A percentile compares a stretch with the other conserved stretches of the same genome.
phyloP scores from a whole-genome alignment of 2,888 invertebrate genomes.

The Dasypolia templi region DNA sequence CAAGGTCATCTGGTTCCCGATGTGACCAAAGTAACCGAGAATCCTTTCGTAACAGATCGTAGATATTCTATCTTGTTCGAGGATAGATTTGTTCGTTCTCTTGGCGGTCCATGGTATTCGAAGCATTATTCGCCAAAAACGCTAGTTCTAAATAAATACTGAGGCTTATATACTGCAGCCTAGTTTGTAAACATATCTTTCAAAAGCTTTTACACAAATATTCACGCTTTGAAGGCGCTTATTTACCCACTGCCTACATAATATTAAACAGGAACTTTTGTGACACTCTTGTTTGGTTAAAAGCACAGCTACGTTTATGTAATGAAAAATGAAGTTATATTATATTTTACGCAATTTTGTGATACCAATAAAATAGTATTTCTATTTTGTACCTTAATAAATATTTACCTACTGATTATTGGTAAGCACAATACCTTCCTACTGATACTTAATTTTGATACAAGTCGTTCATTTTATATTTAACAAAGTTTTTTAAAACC shows the following conservation, averaged over 20 bases:
- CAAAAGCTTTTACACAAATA: constrained; percentile 31
- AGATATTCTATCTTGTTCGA: no score
- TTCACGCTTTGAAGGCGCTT: constrained; percentile 14
- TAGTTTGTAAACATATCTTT: background rate
- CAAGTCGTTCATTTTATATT: background rate
- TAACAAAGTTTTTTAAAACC: background rate
- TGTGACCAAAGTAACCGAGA: no score
- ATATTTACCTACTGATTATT: background rate
- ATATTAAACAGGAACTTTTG: constrained; percentile 11
- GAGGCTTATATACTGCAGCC: background rate
- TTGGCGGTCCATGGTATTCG: no score
- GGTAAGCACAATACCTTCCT: background rate
- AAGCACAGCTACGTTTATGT: background rate
- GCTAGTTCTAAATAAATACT: background rate
- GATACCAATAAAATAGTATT: background rate
- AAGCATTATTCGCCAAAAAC: background rate
- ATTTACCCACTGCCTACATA: constrained; percentile 15
- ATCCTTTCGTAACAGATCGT: no score
- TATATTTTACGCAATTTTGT: background rate
- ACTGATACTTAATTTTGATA: background rate
- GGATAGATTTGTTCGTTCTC: no score
- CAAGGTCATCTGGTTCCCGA: no score
- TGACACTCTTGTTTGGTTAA: background rate
- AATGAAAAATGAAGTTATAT: background rate
- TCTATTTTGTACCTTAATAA: background rate